Conservation (phyloP, 1,140 invertebrate species). For the Drosophila jambulina region DNA sequence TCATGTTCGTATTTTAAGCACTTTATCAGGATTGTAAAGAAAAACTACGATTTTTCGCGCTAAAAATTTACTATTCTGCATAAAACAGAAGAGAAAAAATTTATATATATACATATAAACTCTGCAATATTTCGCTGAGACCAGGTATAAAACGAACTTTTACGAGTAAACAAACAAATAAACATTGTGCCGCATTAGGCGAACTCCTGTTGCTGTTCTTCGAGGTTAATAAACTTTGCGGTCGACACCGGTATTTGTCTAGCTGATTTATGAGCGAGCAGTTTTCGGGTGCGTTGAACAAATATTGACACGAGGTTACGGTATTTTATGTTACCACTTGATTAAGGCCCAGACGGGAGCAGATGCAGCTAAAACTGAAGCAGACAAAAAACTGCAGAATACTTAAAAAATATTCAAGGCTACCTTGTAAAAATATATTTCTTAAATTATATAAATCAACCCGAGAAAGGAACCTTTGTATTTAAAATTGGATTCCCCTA, state of each 20-base stretch:
- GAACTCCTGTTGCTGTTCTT: conserved; percentile 34
- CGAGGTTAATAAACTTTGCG: conserved; percentile 72
- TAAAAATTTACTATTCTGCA: too few species aligned
- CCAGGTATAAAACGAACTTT: conserved; percentile 50
- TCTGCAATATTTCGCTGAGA: not conserved
- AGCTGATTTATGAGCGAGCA: conserved; percentile 74
- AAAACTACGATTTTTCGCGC: too few species aligned
- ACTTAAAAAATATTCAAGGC: not conserved
- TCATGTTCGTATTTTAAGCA: too few species aligned
- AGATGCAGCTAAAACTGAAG: conserved; percentile 1
- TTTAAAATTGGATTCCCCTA: not conserved
- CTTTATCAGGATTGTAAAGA: too few species aligned
- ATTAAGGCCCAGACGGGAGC: conserved; percentile 54
- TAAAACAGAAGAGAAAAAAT: too few species aligned
- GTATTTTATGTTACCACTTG: conserved; percentile 67
- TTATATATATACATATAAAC: too few species aligned
- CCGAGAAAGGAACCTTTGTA: too few species aligned
- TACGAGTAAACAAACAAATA: conserved; percentile 68
- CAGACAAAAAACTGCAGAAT: too few species aligned
- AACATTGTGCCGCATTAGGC: conserved; percentile 46
- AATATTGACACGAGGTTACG: conserved; percentile 66
- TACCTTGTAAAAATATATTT: not conserved
- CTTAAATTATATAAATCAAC: not conserved
- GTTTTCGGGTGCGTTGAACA: conserved; percentile 43
- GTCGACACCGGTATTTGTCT: conserved; percentile 60